A percentile compares a stretch with the other conserved stretches of the same genome.
These are phyloP conservation scores for Leucophenga montana DNA, from an alignment of 2,888 invertebrate genomes.

Conservation along the genomic window DNA sequence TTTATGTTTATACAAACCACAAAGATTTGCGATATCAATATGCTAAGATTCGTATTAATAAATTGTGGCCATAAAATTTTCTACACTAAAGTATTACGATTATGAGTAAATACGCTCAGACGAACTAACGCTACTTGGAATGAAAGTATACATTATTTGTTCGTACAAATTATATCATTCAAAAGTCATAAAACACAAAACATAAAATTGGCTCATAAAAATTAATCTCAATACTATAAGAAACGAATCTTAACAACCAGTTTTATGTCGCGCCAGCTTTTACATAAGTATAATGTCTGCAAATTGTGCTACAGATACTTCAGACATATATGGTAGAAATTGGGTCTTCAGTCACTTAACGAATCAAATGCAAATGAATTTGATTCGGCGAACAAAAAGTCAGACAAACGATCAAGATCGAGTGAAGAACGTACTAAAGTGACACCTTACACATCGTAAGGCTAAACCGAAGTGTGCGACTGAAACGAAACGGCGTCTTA, in stretches of 20 bases:
- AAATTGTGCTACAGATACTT: not conserved
- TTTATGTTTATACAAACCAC: no score
- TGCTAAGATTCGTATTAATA: not conserved
- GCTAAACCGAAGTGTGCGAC: no score
- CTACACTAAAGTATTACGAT: no score
- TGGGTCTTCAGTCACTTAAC: not conserved
- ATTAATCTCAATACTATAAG: not conserved
- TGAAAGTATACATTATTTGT: not conserved
- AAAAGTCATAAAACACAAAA: slow-evolving; percentile 11
- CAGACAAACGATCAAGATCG: not conserved
- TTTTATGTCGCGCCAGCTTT: not conserved
- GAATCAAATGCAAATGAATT: slow-evolving; percentile 12
- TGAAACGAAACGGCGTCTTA: no score
- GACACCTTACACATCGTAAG: slow-evolving; percentile 4
- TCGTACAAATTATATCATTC: slow-evolving; percentile 8
- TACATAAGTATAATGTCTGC: not conserved
- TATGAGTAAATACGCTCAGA: no score
- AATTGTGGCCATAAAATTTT: not conserved
- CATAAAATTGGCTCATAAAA: slow-evolving; percentile 6
- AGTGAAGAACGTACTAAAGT: slow-evolving; percentile 1
- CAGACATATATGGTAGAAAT: not conserved
- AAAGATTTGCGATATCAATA: no score
- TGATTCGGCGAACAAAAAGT: not conserved
- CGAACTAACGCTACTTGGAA: no score
- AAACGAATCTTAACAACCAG: not conserved